Percentiles rank a stretch among this genome's conserved stretches.
Evolutionary conservation across 2,113 vertebrate genomes (phyloP).

Genomic region (Lasiurus cinereus): DNA sequence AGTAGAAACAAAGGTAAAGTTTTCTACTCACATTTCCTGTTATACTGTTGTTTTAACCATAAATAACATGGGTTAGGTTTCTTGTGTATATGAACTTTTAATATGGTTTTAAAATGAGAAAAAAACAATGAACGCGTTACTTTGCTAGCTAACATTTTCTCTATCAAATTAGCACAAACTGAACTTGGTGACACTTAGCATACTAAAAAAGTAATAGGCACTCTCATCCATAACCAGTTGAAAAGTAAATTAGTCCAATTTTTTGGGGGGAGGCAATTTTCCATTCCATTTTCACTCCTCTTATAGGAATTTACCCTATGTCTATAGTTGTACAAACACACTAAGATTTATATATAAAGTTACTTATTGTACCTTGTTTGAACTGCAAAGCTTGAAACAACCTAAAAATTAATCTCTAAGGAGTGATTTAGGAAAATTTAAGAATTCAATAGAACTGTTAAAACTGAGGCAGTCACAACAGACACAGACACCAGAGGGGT

Average conservation of each 20-base stretch:
- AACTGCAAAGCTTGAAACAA: conserved; percentile 9
- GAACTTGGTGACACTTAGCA: neutral
- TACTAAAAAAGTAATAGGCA: neutral
- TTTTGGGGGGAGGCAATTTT: neutral
- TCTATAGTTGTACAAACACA: conserved; percentile 21
- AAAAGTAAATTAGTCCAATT: neutral
- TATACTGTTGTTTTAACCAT: neutral
- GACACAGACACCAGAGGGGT: too few relatives aligned
- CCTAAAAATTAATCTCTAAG: neutral
- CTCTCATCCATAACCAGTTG: neutral
- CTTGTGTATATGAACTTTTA: neutral
- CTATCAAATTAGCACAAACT: conserved; percentile 29
- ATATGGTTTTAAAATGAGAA: neutral
- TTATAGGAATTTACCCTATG: neutral
- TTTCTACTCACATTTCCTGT: conserved; percentile 6
- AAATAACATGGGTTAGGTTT: neutral
- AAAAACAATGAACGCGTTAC: neutral
- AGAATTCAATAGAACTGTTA: neutral
- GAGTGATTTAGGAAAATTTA: conserved; percentile 17
- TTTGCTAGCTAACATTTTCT: neutral
- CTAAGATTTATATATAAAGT: neutral
- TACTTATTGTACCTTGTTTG: conserved; percentile 8
- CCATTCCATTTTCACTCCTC: neutral
- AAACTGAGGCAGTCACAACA: neutral
- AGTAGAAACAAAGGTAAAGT: neutral